Conservation (phyloP, 2,113 vertebrate species). For the Heterotilapia buettikoferi region DNA sequence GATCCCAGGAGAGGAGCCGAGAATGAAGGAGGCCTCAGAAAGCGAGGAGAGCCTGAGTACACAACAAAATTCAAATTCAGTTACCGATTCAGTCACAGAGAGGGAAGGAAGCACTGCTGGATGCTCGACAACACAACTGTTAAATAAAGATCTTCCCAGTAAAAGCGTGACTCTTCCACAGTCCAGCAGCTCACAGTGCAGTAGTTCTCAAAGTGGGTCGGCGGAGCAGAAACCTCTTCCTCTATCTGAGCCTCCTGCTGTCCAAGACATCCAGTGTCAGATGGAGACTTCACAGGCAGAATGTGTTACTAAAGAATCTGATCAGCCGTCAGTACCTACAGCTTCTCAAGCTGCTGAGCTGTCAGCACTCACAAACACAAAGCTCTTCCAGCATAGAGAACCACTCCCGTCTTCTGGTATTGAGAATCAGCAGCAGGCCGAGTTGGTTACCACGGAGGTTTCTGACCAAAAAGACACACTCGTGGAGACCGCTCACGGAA, state of each 20-base stretch:
- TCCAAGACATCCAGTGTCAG: constrained; percentile 19
- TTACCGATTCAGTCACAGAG: constrained; percentile 55
- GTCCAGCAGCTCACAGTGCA: constrained; percentile 43
- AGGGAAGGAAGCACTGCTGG: constrained; percentile 61
- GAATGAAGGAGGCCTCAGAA: constrained; percentile 66
- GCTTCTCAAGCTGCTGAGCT: constrained; percentile 13
- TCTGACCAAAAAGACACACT: constrained; percentile 33
- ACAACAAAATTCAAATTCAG: constrained; percentile 56
- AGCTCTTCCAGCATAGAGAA: constrained; percentile 32
- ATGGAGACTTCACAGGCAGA: constrained; percentile 38
- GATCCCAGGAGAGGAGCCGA: constrained; percentile 55
- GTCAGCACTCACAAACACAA: neutral
- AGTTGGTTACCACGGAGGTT: neutral
- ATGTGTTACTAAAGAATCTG: constrained; percentile 29
- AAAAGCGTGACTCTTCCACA: constrained; percentile 44
- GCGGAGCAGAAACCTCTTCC: constrained; percentile 30
- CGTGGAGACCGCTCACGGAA: neutral
- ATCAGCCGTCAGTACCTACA: neutral
- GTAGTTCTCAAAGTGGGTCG: constrained; percentile 1
- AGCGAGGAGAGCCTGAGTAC: constrained; percentile 59
- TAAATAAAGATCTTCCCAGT: constrained; percentile 54
- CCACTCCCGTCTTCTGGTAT: neutral
- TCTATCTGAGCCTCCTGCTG: constrained; percentile 7
- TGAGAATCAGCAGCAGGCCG: constrained; percentile 25
- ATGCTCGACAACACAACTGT: constrained; percentile 50